Conservation (phyloP, 2,888 invertebrate species). For the Lucinisca nassula region DNA sequence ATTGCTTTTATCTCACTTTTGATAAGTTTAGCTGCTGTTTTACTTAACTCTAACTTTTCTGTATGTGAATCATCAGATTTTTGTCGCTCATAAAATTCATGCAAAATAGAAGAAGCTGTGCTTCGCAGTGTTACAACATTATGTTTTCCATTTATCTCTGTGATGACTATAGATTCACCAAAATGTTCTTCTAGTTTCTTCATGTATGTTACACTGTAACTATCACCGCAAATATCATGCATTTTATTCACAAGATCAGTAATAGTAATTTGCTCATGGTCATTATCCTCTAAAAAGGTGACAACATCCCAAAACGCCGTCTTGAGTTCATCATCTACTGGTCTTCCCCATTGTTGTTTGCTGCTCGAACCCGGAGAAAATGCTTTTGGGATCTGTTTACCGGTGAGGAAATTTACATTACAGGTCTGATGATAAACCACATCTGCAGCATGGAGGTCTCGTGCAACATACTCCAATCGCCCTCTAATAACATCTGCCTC, state of each 20-base stretch:
- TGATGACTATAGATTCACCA: conserved; percentile 62
- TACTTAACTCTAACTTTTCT: conserved; percentile 29
- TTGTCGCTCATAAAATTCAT: conserved; percentile 42
- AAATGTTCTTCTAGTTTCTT: conserved; percentile 62
- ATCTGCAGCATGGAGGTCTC: conserved; percentile 1
- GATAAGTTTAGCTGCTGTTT: conserved; percentile 77
- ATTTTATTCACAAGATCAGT: conserved; percentile 41
- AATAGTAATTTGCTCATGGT: conserved; percentile 46
- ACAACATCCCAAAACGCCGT: neutral
- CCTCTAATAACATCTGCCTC: neutral
- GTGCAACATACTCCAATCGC: neutral
- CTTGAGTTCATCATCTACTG: neutral
- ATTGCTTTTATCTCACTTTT: conserved; percentile 70
- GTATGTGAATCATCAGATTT: conserved; percentile 40
- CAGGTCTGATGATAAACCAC: neutral
- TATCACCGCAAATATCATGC: conserved; percentile 16
- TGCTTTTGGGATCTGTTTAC: conserved; percentile 5
- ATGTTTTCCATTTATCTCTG: conserved; percentile 57
- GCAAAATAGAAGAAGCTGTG: conserved; percentile 57
- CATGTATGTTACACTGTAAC: conserved; percentile 50
- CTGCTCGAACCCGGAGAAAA: neutral
- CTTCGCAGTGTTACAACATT: conserved; percentile 67
- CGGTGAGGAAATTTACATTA: neutral
- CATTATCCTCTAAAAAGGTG: conserved; percentile 44
- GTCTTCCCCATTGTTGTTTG: neutral